phyloP scores from a whole-genome alignment of 2,797 vertebrate species.

The Delichon dasypus region DNA sequence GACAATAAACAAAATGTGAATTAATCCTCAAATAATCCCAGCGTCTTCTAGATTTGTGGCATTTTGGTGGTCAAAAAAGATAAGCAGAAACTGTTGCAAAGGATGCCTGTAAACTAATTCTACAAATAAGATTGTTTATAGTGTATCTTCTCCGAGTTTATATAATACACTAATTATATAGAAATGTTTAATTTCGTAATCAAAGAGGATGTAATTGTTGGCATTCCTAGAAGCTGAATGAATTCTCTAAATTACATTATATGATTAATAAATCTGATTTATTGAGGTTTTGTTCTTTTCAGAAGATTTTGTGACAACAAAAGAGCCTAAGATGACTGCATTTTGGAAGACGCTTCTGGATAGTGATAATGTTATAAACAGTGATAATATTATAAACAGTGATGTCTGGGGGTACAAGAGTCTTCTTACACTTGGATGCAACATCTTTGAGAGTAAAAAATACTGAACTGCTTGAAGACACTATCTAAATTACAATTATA shows the following conservation, averaged over 20 bases:
- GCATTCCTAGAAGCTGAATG: background rate
- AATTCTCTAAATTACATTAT: background rate
- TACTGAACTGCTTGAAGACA: background rate
- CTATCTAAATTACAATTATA: background rate
- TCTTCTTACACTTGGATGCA: background rate
- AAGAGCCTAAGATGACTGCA: background rate
- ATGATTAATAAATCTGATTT: background rate
- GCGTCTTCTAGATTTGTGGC: background rate
- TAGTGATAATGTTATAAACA: background rate
- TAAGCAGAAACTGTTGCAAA: background rate
- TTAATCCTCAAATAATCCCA: background rate
- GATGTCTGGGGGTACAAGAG: background rate
- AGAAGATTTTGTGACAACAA: background rate
- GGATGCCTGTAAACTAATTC: background rate
- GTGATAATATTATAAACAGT: background rate
- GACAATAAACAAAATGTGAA: background rate
- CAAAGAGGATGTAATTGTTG: background rate
- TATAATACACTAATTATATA: background rate
- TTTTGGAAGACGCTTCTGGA: background rate
- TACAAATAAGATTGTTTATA: rapidly evolving
- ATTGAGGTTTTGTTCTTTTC: background rate
- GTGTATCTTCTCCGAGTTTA: background rate
- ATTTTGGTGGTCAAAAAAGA: background rate
- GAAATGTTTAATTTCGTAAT: background rate
- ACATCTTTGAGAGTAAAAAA: background rate